Base-by-base conservation (phyloP, 2,888 invertebrate species). In the Stenchaetothrips biformis region DNA sequence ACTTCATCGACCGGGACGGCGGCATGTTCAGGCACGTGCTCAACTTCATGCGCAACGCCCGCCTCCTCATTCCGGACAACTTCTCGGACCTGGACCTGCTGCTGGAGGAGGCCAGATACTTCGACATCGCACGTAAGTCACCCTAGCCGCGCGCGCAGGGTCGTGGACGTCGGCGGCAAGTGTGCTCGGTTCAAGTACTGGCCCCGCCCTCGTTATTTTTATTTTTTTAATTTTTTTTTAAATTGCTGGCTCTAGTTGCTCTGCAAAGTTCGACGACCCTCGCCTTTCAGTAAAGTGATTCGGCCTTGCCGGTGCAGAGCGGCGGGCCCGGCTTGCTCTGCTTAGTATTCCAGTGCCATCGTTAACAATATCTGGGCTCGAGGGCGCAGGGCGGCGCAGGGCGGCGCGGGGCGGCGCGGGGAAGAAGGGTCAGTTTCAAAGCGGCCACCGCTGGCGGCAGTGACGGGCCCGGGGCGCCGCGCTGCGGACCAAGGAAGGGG, bases 1-100 rank as follows among this genome's bases (percentile, higher is more conserved):
- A 99, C 88, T 99, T 99, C 89, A 97, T 99, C 85, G 99, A 99
- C 89, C 91, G 99, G 79, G 99, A 99, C 86, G 98, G 99, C 4
- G 95, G 94, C 83, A 96, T 98, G 94, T 99, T 99, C 89, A 92
- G 98, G 37, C 97, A 99, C 87, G 96, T 99, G 85, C 90, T 99
- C 82, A 98, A 98, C 89, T 99, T 95, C 87, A 92, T 99, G 91
- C 91, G 99, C 85, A 95, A 97, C 87, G 94, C 95, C 82, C 92
- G 93, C 84, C 91, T 98, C 80, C 89, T 96, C 82, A 91, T 98
- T 84, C 96, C 98, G 0, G 92, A 93, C 47, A 92, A 95, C 86
- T 98, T 98, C 87, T 90, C 92, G 48, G 94, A 97, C 86, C 87
- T 95, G 83, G 97, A 98, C 85, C 90, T 98, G 83, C 89, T 98